Evolutionary conservation across 2,113 vertebrate genomes (phyloP).

Genomic region (Tauraco erythrolophus): DNA sequence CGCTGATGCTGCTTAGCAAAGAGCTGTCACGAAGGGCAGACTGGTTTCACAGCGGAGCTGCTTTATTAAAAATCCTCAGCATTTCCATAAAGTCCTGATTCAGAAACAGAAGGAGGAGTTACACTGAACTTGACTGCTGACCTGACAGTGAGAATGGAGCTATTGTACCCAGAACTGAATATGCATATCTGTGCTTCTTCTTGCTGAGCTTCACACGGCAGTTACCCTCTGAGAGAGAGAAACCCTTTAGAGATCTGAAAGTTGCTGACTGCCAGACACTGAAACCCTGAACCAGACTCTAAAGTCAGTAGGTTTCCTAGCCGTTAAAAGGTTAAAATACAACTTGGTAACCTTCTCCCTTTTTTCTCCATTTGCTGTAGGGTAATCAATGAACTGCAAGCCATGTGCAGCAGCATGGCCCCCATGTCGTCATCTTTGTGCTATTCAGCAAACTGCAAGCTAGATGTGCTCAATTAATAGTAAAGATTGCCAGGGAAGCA

Average conservation of each 20-base stretch:
- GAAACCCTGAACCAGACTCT: not conserved
- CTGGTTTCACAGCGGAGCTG: constrained; percentile 30
- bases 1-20: not conserved
- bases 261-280: not conserved
- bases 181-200: constrained; percentile 45
- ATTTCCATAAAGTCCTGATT: constrained; percentile 62
- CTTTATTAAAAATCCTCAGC: constrained; percentile 54
- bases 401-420: not conserved
- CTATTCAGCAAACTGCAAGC: constrained; percentile 11
- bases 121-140: constrained; percentile 68
- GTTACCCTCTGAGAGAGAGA: not conserved
- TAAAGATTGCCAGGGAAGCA: not conserved
- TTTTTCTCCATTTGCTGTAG: not conserved
- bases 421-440: not conserved
- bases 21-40: constrained; percentile 49
- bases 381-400: not conserved
- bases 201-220: not conserved
- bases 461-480: constrained; percentile 1
- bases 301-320: not conserved
- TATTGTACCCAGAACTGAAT: constrained; percentile 63
- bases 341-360: not conserved
- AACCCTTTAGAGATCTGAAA: constrained; percentile 25
- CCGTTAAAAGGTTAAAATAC: not conserved
- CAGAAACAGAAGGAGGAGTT: constrained; percentile 61
- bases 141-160: constrained; percentile 66